Evolutionary conservation across 2,113 vertebrate species (phyloP), one percentile per base, ranked within the genome.

Genomic region (Colius striatus): DNA sequence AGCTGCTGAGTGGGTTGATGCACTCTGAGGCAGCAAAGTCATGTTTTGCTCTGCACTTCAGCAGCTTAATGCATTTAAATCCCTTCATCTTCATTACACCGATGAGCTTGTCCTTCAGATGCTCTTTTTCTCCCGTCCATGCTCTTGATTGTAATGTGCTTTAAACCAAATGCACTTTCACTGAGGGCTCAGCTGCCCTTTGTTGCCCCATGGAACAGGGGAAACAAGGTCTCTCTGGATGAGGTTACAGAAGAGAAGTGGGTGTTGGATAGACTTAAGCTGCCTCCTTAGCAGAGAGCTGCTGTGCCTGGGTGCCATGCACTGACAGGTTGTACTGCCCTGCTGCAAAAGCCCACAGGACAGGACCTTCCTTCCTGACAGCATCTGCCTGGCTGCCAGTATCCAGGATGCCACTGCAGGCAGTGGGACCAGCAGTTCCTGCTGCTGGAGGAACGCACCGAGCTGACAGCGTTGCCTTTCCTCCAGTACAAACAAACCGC

Each of bases 341-440:
- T 38, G 29, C 65, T 50, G 8, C 32, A 32, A 38, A 36, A 57
- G 10, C 16, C 68, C 58, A 4, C 0, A 27, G 57, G 29, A 48
- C 36, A 71, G 51, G 32, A 82, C 3, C 1, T 11, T 17, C 22
- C 8, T 41, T 68, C 60, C 43, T 6, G 0, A 61, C 51, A 76
- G 18, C 67, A 58, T 30, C 45, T 1, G 0, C 16, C 45, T 41
- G 58, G 11, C n/a, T 77, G 66, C 1, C 3, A 34, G 57, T 22
- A 45, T n/a, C 78, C 70, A 32, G 38, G 74, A 62, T 66, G 53
- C 47, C 63, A 74, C 68, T 30, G 25, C 25, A 18, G 43, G 45
- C 67, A 27, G 4, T 9, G 43, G 21, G 34, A 29, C 8, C 2
- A 1, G 0, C 72, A 72, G 22, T 27, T 78, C 34, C 65, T 3